phyloP scores from a whole-genome alignment of 1,140 invertebrate species.

The Eupristina koningsbergeri region DNA sequence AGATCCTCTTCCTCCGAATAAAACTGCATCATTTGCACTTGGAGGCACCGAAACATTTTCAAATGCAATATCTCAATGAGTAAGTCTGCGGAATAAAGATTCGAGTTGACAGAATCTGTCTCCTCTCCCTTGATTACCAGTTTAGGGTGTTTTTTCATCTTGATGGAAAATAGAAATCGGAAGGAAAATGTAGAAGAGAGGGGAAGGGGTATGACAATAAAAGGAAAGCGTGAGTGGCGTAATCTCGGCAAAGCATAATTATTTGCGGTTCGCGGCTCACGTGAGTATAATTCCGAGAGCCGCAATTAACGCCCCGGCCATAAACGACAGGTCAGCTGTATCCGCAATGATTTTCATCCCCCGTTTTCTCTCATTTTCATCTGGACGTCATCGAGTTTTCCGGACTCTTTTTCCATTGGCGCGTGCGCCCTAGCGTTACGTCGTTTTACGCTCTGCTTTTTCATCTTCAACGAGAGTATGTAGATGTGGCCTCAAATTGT shows the following conservation, averaged over 20 bases:
- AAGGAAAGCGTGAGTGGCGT: neutral
- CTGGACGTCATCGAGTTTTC: neutral
- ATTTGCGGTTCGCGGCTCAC: slow-evolving; percentile 26
- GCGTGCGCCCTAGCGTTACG: neutral
- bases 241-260: slow-evolving; percentile 10
- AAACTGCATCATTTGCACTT: no score
- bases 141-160: no score
- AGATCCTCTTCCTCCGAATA: no score
- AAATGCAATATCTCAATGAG: no score
- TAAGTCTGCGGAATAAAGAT: no score
- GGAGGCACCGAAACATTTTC: no score
- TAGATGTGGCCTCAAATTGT: no score
- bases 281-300: slow-evolving; percentile 45
- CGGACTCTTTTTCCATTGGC: neutral
- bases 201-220: no score
- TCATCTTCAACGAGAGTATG: no score
- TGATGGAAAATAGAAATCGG: neutral
- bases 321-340: slow-evolving; percentile 33
- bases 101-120: no score
- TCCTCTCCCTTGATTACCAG: no score
- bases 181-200: no score
- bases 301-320: slow-evolving; percentile 49
- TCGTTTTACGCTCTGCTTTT: neutral
- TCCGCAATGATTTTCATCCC: slow-evolving; percentile 20
- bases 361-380: neutral